A percentile compares a stretch with the other conserved stretches of the same genome.
phyloP scores from a whole-genome alignment of 2,797 vertebrate species.

The Sebastes steindachneri region DNA sequence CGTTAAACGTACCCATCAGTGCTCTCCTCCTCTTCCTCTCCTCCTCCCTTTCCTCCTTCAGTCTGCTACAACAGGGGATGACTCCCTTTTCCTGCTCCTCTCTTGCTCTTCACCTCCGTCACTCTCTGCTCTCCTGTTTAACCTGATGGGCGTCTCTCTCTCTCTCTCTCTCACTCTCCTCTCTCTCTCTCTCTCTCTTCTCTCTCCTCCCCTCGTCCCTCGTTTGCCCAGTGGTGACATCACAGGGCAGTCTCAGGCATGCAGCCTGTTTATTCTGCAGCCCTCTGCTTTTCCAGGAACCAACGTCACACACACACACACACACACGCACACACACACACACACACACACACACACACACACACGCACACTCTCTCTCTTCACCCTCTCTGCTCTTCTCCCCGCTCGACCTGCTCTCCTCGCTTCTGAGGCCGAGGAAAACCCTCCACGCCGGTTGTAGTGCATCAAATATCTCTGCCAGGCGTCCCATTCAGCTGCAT shows the following conservation, averaged over 20 bases:
- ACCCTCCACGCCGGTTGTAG: conserved; percentile 51
- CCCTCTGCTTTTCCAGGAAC: conserved; percentile 79
- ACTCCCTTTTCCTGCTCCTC: conserved; percentile 47
- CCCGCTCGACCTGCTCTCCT: conserved; percentile 52
- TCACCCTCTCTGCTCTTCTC: conserved; percentile 12
- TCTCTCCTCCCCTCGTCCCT: conserved; percentile 64
- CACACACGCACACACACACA: conserved; percentile 32
- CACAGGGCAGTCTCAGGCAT: conserved; percentile 80
- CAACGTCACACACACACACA: conserved; percentile 24
- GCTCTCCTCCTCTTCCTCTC: conserved; percentile 46
- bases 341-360: conserved; percentile 11
- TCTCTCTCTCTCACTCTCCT: conserved; percentile 1
- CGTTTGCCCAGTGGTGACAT: conserved; percentile 76
- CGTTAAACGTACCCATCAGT: conserved; percentile 70
- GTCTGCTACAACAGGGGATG: neutral
- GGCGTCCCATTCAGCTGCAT: conserved; percentile 12
- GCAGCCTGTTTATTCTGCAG: conserved; percentile 80
- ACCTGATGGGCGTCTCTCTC: conserved; percentile 67
- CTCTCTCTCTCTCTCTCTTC: conserved; percentile 14
- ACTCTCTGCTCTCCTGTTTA: conserved; percentile 57
- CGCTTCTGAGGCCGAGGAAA: conserved; percentile 57
- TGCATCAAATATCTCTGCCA: conserved; percentile 33
- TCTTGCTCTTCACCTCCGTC: conserved; percentile 38
- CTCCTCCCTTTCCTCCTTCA: conserved; percentile 17
- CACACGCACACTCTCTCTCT: neutral